phyloP scores from a whole-genome alignment of 2,888 invertebrate genomes.

The Pollenia labialis region DNA sequence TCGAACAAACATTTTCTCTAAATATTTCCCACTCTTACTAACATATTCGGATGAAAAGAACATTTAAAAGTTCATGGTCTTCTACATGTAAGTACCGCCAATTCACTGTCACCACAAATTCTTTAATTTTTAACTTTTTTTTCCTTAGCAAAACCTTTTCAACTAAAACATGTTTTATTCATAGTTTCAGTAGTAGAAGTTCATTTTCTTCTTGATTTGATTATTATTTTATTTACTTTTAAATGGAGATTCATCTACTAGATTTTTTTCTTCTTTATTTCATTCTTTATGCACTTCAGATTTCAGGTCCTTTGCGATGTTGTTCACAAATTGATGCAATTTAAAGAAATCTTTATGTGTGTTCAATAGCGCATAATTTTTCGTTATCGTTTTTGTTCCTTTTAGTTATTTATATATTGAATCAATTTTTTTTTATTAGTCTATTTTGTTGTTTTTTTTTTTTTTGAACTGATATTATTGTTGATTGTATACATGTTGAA shows the following conservation, averaged over 20 bases:
- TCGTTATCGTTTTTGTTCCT: slow-evolving; percentile 57
- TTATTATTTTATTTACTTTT: slow-evolving; percentile 69
- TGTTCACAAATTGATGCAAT: slow-evolving; percentile 73
- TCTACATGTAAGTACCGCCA: neutral
- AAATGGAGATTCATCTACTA: slow-evolving; percentile 52
- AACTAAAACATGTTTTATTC: slow-evolving; percentile 40
- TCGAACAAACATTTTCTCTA: too few species aligned
- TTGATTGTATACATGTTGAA: slow-evolving; percentile 38
- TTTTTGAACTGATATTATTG: slow-evolving; percentile 46
- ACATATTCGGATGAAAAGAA: too few species aligned
- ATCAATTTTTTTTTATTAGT: slow-evolving; percentile 22
- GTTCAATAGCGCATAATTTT: slow-evolving; percentile 73
- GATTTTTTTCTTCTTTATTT: slow-evolving; percentile 9
- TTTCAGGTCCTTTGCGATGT: slow-evolving; percentile 7
- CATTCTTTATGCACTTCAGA: slow-evolving; percentile 17
- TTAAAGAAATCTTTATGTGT: slow-evolving; percentile 69
- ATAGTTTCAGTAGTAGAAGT: slow-evolving; percentile 21
- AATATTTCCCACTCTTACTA: too few species aligned
- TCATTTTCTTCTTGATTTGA: slow-evolving; percentile 68
- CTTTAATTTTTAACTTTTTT: neutral
- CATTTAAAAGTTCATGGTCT: neutral
- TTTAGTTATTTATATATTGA: slow-evolving; percentile 45
- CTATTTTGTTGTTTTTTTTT: neutral
- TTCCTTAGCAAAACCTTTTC: neutral
- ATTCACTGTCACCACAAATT: neutral